Percentiles rank a stretch among this genome's conserved stretches.
Evolutionary conservation across 2,797 vertebrate species (phyloP).

Genomic region (Syngnathus acus): DNA sequence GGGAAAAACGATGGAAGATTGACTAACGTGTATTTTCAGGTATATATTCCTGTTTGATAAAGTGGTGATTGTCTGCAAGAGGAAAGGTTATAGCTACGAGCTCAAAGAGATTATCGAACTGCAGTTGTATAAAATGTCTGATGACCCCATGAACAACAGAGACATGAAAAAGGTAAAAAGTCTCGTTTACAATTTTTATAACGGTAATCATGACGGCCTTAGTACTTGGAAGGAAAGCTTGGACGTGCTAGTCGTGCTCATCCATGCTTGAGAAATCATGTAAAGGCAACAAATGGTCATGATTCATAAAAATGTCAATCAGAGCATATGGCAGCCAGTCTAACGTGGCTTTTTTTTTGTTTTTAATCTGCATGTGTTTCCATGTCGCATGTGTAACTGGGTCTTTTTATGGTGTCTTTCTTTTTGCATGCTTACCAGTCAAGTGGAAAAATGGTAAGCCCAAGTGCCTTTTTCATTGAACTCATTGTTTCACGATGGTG

Average conservation of each 20-base stretch:
- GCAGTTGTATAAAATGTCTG: slow-evolving; percentile 90
- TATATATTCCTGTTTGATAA: slow-evolving; percentile 98
- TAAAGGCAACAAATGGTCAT: slow-evolving; percentile 43
- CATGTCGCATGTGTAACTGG: slow-evolving; percentile 75
- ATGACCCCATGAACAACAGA: slow-evolving; percentile 96
- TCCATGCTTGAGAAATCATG: slow-evolving; percentile 44
- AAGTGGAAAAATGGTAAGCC: slow-evolving; percentile 98
- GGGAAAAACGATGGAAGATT: background rate
- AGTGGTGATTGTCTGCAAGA: slow-evolving; percentile 96
- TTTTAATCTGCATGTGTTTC: slow-evolving; percentile 62
- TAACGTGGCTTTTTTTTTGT: slow-evolving; percentile 48
- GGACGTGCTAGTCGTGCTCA: slow-evolving; percentile 37
- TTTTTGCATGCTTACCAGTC: slow-evolving; percentile 86
- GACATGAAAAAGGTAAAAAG: slow-evolving; percentile 90
- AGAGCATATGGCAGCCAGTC: slow-evolving; percentile 21
- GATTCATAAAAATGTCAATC: slow-evolving; percentile 34
- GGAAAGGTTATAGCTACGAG: slow-evolving; percentile 92
- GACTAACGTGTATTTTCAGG: slow-evolving; percentile 57
- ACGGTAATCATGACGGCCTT: slow-evolving; percentile 31
- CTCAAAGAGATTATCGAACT: slow-evolving; percentile 96
- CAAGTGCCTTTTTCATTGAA: slow-evolving; percentile 47
- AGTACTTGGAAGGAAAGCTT: slow-evolving; percentile 35
- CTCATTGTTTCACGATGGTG: slow-evolving; percentile 42
- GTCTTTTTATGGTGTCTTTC: slow-evolving; percentile 72
- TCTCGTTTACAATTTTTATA: background rate